Evolutionary conservation across 2,888 invertebrate genomes (phyloP).

Genomic region (Molorchus minor): DNA sequence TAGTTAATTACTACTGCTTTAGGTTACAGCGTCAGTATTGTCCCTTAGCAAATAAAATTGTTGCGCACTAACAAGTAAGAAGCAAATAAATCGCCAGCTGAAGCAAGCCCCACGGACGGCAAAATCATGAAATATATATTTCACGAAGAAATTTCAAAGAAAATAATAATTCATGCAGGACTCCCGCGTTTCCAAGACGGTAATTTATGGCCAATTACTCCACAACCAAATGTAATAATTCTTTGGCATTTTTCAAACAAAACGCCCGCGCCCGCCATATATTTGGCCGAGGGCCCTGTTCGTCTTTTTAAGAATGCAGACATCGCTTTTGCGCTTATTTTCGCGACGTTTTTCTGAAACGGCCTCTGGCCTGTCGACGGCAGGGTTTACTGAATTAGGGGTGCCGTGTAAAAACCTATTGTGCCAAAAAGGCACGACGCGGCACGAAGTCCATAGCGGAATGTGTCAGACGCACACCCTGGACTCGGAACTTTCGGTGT

Average conservation of each 20-base stretch:
- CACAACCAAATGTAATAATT: slow-evolving; percentile 18
- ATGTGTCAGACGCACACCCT: slow-evolving; percentile 25
- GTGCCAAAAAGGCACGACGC: slow-evolving; percentile 35
- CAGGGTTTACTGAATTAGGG: slow-evolving; percentile 43
- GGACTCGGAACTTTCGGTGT: not conserved
- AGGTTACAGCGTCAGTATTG: too few species aligned
- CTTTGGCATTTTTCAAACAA: slow-evolving; percentile 3
- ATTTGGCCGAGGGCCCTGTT: slow-evolving; percentile 5
- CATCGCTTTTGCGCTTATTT: slow-evolving; percentile 12
- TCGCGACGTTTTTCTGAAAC: slow-evolving; percentile 7
- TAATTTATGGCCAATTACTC: slow-evolving; percentile 9
- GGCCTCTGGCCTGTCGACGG: slow-evolving; percentile 39
- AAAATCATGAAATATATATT: not conserved
- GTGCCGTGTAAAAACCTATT: slow-evolving; percentile 46
- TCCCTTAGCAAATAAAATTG: too few species aligned
- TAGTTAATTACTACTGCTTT: too few species aligned
- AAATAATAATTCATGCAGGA: not conserved
- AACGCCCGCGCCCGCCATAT: not conserved
- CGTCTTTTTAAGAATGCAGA: slow-evolving; percentile 6
- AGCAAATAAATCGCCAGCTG: too few species aligned
- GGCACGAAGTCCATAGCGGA: slow-evolving; percentile 33
- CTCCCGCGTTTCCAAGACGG: slow-evolving; percentile 2
- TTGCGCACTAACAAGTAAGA: too few species aligned
- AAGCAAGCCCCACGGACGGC: not conserved
- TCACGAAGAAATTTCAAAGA: not conserved